Evolutionary conservation across 2,797 vertebrate species (phyloP).

Genomic region (Phaenicophaeus curvirostris): DNA sequence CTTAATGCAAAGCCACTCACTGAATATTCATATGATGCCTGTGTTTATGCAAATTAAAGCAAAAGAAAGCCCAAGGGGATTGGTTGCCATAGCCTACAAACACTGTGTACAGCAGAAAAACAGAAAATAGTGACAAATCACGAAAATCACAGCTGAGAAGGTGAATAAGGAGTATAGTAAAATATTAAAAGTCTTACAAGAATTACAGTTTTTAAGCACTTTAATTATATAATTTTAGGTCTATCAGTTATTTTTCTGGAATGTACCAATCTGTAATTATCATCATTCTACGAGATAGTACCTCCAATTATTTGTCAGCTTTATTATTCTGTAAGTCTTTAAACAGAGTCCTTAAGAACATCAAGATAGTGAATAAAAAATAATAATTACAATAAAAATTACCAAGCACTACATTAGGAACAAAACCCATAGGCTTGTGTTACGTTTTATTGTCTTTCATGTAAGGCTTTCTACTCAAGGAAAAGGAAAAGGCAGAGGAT

Average conservation of each 20-base stretch:
- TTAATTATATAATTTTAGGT: conserved; percentile 64
- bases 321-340: conserved; percentile 41
- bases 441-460: conserved; percentile 1
- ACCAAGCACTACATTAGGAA: background rate
- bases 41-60: conserved; percentile 95
- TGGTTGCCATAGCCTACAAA: conserved; percentile 76
- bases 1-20: conserved; percentile 87
- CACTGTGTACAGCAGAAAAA: conserved; percentile 65
- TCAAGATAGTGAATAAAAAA: conserved; percentile 41
- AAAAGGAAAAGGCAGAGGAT: background rate
- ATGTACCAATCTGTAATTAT: conserved; percentile 58
- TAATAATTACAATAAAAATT: conserved; percentile 49
- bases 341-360: conserved; percentile 26
- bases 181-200: conserved; percentile 58
- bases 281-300: conserved; percentile 18
- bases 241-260: conserved; percentile 22
- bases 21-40: conserved; percentile 98
- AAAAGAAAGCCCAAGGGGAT: conserved; percentile 77
- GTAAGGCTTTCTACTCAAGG: background rate
- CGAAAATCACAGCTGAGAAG: conserved; percentile 58
- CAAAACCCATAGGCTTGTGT: background rate
- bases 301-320: conserved; percentile 41
- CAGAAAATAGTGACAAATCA: conserved; percentile 65
- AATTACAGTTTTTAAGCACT: conserved; percentile 56
- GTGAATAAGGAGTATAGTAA: conserved; percentile 38